Conservation (phyloP, 2,888 invertebrate species). For the Drosophila buzzatii region DNA sequence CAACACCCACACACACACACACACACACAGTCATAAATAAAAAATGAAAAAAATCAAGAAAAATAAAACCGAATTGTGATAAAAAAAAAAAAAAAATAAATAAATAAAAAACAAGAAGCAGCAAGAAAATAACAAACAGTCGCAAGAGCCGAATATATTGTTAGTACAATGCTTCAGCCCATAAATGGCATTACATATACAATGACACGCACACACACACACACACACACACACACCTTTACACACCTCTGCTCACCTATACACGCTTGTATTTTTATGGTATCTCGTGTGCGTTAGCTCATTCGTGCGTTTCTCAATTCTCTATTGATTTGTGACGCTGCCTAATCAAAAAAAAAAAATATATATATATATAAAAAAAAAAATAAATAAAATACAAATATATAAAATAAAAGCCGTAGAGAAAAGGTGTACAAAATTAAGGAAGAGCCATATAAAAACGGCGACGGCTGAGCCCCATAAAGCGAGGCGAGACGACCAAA, state of each 20-base stretch:
- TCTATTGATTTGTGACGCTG: constrained; percentile 74
- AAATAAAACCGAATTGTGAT: constrained; percentile 41
- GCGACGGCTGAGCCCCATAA: constrained; percentile 36
- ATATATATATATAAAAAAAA: neutral
- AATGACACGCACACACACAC: constrained; percentile 2
- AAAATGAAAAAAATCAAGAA: constrained; percentile 31
- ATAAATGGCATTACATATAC: constrained; percentile 66
- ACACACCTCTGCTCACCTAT: neutral
- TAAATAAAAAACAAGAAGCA: constrained; percentile 25
- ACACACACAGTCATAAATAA: constrained; percentile 26
- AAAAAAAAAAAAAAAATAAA: constrained; percentile 14
- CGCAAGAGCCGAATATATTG: constrained; percentile 67
- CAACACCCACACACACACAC: constrained; percentile 72
- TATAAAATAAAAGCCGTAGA: constrained; percentile 31
- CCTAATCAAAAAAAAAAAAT: constrained; percentile 51
- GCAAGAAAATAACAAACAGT: constrained; percentile 54
- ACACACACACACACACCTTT: constrained; percentile 2
- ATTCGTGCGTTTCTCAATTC: constrained; percentile 62
- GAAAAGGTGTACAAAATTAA: constrained; percentile 65
- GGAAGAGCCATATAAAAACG: constrained; percentile 42
- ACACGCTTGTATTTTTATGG: constrained; percentile 53
- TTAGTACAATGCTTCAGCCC: constrained; percentile 70
- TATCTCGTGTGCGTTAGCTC: constrained; percentile 60
- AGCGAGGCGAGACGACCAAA: constrained; percentile 35
- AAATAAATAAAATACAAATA: constrained; percentile 8